A percentile compares a stretch with the other conserved stretches of the same genome.
Evolutionary conservation across 2,888 invertebrate genomes (phyloP).

Genomic region (Tortricodes alternella): DNA sequence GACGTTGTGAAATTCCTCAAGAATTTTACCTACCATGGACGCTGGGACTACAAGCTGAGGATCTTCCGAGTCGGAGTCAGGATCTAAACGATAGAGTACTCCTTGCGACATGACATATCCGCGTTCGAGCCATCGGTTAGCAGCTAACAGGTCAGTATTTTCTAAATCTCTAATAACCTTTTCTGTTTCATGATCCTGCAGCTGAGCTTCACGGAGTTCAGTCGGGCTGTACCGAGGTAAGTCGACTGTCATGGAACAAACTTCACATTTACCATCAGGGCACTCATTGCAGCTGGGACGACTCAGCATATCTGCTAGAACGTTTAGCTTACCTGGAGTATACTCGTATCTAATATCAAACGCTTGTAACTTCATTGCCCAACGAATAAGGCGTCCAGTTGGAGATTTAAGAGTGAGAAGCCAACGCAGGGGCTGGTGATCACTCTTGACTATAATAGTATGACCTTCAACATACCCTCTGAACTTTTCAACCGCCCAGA

Average conservation of each 20-base stretch:
- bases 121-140: conserved; percentile 11
- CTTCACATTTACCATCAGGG: no score
- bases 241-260: no score
- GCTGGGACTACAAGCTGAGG: conserved; percentile 16
- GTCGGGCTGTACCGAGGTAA: background rate
- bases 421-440: background rate
- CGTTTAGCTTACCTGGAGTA: background rate
- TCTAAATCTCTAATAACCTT: conserved; percentile 4
- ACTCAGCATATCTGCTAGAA: background rate
- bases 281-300: no score
- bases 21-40: background rate
- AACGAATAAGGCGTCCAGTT: background rate
- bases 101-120: conserved; percentile 16
- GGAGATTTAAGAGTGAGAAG: background rate
- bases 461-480: conserved; percentile 52
- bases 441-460: background rate
- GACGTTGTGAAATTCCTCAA: background rate
- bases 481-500: conserved; percentile 45
- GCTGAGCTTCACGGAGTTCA: background rate
- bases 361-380: background rate
- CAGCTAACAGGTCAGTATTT: conserved; percentile 2
- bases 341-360: no score
- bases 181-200: conserved; percentile 1
- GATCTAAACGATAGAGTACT: conserved; percentile 5
- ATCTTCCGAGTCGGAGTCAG: conserved; percentile 4